A percentile compares a stretch with the other conserved stretches of the same genome.
Evolutionary conservation across 2,797 vertebrate genomes (phyloP).

Genomic region (Acipenser ruthenus): DNA sequence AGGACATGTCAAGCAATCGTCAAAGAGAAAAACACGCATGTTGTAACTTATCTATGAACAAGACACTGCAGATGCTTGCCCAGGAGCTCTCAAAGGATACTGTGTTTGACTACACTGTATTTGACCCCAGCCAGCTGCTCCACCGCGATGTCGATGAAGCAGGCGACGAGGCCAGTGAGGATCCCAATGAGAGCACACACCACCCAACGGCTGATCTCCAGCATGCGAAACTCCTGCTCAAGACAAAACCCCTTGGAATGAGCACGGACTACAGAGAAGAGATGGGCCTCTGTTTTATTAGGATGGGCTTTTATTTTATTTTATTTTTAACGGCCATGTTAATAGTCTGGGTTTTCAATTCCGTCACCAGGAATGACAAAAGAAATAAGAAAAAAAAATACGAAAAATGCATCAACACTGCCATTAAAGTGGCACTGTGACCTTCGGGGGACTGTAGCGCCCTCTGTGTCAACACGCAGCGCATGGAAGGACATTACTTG

Average conservation of each 20-base stretch:
- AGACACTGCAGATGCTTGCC: neutral
- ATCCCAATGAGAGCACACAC: conserved; percentile 89
- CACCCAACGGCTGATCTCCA: conserved; percentile 94
- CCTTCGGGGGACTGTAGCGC: too few relatives aligned
- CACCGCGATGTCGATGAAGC: conserved; percentile 87
- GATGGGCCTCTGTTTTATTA: too few relatives aligned
- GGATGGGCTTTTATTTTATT: too few relatives aligned
- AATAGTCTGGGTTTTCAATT: too few relatives aligned
- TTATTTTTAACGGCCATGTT: too few relatives aligned
- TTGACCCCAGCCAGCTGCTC: conserved; percentile 81
- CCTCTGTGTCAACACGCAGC: too few relatives aligned
- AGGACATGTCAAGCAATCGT: neutral
- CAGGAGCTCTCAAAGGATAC: conserved; percentile 65
- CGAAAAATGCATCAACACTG: too few relatives aligned
- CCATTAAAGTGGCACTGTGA: neutral
- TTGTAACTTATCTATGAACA: neutral
- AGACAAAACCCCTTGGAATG: neutral
- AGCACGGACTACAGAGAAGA: neutral
- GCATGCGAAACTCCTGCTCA: conserved; percentile 74
- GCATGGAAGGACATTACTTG: too few relatives aligned
- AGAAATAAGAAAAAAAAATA: too few relatives aligned
- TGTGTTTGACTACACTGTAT: conserved; percentile 76
- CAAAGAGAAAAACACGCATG: too few relatives aligned
- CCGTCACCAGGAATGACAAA: too few relatives aligned
- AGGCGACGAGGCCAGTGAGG: conserved; percentile 88